A percentile compares a stretch with the other conserved stretches of the same genome.
Evolutionary conservation across 2,797 vertebrate species (phyloP).

Genomic region (Phataginus tricuspis): DNA sequence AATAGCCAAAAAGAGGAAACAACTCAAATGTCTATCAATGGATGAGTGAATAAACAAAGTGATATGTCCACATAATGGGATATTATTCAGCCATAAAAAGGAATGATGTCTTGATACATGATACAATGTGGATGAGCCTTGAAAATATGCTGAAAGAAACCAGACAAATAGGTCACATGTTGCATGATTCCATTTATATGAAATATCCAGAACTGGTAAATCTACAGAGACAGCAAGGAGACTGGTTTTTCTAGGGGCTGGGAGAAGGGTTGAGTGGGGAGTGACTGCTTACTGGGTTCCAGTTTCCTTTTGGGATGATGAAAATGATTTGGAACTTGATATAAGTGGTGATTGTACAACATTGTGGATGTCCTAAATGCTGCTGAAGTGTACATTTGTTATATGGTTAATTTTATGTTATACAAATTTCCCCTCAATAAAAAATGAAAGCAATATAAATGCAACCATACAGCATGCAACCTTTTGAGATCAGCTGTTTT

Average conservation of each 20-base stretch:
- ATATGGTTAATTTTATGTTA: background rate
- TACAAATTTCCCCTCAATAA: background rate
- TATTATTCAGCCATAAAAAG: background rate
- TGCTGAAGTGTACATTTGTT: background rate
- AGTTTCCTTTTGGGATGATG: background rate
- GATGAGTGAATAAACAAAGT: background rate
- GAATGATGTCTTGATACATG: background rate
- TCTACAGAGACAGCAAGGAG: background rate
- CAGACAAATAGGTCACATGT: background rate
- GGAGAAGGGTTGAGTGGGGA: background rate
- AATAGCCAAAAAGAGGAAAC: background rate
- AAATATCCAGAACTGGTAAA: background rate
- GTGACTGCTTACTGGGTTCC: background rate
- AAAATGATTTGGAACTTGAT: constrained; percentile 26
- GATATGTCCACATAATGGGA: background rate
- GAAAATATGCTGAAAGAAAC: background rate
- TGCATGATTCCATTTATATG: background rate
- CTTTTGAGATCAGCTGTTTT: constrained; percentile 23
- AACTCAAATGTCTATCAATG: background rate
- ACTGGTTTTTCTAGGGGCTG: background rate
- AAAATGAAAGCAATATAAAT: background rate
- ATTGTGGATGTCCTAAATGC: background rate
- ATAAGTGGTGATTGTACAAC: background rate
- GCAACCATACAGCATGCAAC: background rate
- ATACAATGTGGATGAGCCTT: background rate